These are phyloP conservation scores for Drosophila mercatorum DNA, from an alignment of 2,888 invertebrate genomes.

Conservation along the genomic window DNA sequence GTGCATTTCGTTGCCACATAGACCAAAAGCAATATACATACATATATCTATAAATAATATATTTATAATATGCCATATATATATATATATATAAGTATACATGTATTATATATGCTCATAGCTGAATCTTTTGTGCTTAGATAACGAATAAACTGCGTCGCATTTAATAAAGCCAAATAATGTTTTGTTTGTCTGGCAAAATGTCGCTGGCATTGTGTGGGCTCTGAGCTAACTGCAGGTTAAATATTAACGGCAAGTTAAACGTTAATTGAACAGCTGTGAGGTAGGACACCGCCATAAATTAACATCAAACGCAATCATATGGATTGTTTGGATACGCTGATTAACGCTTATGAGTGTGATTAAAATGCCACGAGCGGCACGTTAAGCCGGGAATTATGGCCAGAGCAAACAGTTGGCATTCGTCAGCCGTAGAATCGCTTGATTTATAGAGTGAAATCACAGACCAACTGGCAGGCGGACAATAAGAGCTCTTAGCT, in stretches of 20 bases:
- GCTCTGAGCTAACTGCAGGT: conserved; percentile 13
- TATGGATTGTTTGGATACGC: conserved; percentile 27
- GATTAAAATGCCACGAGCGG: conserved; percentile 65
- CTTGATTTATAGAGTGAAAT: conserved; percentile 43
- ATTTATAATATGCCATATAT: conserved; percentile 8
- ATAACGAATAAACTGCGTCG: conserved; percentile 55
- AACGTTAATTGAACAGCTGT: conserved; percentile 10
- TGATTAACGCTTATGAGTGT: conserved; percentile 32
- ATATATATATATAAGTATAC: conserved; percentile 1
- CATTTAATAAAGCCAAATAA: conserved; percentile 56
- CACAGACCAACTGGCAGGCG: neutral
- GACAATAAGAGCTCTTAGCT: conserved; percentile 6
- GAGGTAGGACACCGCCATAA: conserved; percentile 31
- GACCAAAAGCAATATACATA: conserved; percentile 10
- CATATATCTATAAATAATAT: conserved; percentile 6
- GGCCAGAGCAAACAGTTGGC: conserved; percentile 17
- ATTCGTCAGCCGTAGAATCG: conserved; percentile 16
- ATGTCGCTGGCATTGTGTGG: conserved; percentile 45
- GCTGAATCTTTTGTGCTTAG: conserved; percentile 42
- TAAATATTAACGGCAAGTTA: conserved; percentile 10
- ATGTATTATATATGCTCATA: neutral
- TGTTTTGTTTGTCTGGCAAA: conserved; percentile 46
- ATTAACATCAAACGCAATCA: conserved; percentile 22
- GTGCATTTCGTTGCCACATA: conserved; percentile 31
- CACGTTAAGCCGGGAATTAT: conserved; percentile 39